Base-by-base conservation (phyloP, 2,888 invertebrate species). In the Xestia ashworthii region DNA sequence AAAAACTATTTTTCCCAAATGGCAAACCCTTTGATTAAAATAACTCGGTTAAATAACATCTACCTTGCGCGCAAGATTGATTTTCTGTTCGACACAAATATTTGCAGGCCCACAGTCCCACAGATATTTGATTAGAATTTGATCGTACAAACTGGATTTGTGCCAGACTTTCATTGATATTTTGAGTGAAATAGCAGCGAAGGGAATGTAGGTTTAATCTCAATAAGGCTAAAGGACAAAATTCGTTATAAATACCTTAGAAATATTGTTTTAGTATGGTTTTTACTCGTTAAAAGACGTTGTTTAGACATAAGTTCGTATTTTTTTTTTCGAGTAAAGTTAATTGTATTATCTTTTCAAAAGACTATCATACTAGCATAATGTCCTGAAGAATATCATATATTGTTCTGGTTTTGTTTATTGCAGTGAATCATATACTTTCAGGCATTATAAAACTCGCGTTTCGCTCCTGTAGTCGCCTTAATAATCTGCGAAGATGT, bases 41-140 rank as follows among this genome's bases (percentile, higher is more conserved):
- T 41, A 76, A 66, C 16, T 48, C 1, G 11, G 12, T 14, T 48
- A 22, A 78, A 46, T 60, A 38, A 44, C 25, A 81, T n/a, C 25
- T 25, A 66, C 50, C 58, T 60, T 53, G 19, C 46, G 66, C 38
- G 14, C 25, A 8, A 44, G 75, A 81, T 75, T 75, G 78, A 41
- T 53, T 75, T 80, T 81, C 46, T 25, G 16, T 53, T n/a, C 66
- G 44, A 55, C 58, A 38, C 68, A 76, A 80, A 80, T 80, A 82
- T 80, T 76, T 80, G 76, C 62, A 50, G 22, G 38, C 16, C 14
- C n/a, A 16, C 25, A 44, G 67, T 22, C 19, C 14, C n/a, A 16
- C 38, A 44, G 67, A 38, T 67, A 82, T 82, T 80, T 76, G 77
- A 80, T 82, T 68, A 58, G 68, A 76, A 65, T 68, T 76, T 64